Evolutionary conservation across 2,797 vertebrate genomes (phyloP), one percentile per base, ranked within the genome.

Genomic region (Halcyon badia): DNA sequence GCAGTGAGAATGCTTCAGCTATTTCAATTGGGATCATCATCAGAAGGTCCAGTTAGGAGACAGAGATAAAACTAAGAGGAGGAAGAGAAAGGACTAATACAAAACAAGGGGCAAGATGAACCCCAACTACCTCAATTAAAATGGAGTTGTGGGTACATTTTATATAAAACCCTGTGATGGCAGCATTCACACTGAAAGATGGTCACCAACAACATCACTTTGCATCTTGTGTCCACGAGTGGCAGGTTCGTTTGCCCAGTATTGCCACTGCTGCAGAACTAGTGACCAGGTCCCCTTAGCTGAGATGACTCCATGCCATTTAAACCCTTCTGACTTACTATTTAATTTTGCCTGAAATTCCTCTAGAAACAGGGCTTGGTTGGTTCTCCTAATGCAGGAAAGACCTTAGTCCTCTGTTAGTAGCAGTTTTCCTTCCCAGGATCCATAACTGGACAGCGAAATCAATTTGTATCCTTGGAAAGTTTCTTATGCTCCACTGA

Each of bases 401-500:
- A 83, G 75, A 64, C 56, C 81, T 66, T 57, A 57, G 71, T 37
- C 37, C 51, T 81, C 68, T 1, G 0, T 73, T 80, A 61, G 85
- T 33, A 76, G 60, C 58, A 58, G 51, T 66, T 85, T 87, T 93
- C 75, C 71, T 87, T 95, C 91, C 90, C 86, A 95, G 86, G 51
- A 83, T 66, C 64, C 75, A 64, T 62, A 87, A 95, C 87, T 57
- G 41, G 58, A 35, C 44, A 94, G 37, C 79, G 70, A 95, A 96
- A 94, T 87, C 70, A 71, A 46, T 93, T 70, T 75, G 51, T 42
- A 57, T 73, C 76, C 87, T 88, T 96, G 87, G 96, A 95, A 96
- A 87, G 73, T 87, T 91, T 73, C 62, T 86, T 65, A 18, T 0
- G 0, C 60, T 94, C 70, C 81, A 66, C 33, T 0, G 1, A 77